Percentiles rank a stretch among this genome's conserved stretches.
These are phyloP conservation scores for Hydropsyche betteni DNA, from an alignment of 2,888 invertebrate genomes.

Conservation along the genomic window DNA sequence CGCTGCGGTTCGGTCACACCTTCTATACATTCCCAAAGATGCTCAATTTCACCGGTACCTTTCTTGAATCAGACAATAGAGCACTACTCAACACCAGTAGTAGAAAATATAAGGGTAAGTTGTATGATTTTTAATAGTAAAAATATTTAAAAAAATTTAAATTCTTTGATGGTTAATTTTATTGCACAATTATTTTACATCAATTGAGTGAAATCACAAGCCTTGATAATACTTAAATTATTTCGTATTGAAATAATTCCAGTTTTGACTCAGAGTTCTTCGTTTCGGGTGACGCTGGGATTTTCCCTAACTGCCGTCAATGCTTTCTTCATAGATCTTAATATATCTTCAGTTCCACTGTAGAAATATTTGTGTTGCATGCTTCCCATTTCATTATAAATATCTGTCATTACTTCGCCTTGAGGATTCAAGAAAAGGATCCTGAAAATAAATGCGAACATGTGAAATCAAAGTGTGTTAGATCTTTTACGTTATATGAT, in stretches of 20 bases:
- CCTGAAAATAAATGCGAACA: conserved; percentile 57
- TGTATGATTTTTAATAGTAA: neutral
- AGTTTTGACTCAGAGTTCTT: conserved; percentile 21
- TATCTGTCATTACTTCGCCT: conserved; percentile 65
- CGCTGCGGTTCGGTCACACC: conserved; percentile 55
- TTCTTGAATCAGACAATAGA: conserved; percentile 66
- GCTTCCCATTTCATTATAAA: conserved; percentile 69
- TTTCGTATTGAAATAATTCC: neutral
- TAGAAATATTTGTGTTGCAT: conserved; percentile 69
- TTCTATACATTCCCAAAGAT: conserved; percentile 53
- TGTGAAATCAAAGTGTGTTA: too few relatives aligned
- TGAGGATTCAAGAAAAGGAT: conserved; percentile 70
- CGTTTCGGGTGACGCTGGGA: neutral
- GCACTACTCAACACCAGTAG: conserved; percentile 66
- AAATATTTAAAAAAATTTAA: too few relatives aligned
- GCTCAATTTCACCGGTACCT: conserved; percentile 46
- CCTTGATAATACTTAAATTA: neutral
- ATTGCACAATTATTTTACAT: neutral
- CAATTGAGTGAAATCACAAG: neutral
- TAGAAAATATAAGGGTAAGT: conserved; percentile 58
- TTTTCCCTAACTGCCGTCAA: neutral
- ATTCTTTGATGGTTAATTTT: neutral
- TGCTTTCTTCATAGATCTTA: conserved; percentile 64
- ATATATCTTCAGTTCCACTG: conserved; percentile 64
- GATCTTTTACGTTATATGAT: too few relatives aligned